Base-by-base conservation (phyloP, 2,888 invertebrate species). In the Caenorhabditis sp. region DNA sequence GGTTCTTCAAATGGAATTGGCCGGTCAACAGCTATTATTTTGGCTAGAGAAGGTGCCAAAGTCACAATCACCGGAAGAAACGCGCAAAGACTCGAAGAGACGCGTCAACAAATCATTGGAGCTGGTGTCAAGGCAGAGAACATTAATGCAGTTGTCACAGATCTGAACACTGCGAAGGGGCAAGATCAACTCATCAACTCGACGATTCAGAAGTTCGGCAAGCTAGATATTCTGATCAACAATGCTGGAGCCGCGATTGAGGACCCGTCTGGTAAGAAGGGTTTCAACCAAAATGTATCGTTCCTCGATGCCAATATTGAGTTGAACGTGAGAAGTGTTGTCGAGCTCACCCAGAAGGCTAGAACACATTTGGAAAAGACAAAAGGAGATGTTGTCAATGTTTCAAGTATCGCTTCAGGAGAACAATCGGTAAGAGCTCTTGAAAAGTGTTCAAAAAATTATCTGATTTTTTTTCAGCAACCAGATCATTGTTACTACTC, bases 1-100 rank as follows among this genome's bases (percentile, higher is more conserved):
- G 77, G 77, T 12, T 77, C 81, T 1, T 76, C 79, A 1, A 77
- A 62, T 65, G 81, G 81, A 26, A 81, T 79, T 59, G 81, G 81
- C 24, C 50, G 70, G 53, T 74, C 70, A 0, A 68, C 76, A 1
- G 81, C 81, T 1, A 43, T 67, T 31, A 23, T 69, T 12, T 69
- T 81, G 27, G 71, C 76, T 17, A 21, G 62, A 31, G 67, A 69
- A 54, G 78, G 76, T n/a, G 75, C 76, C 0, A 68, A 69, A 55
- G 66, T 81, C 3, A 71, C 76, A 24, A 62, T 81, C 19, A 76
- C 76, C 19, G 81, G 81, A 62, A 62, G 78, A 24, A 70, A 58
- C 10, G 4, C 31, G 26, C 27, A 58, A n/a, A 8, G 36, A 21
- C 14, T 58, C 3, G 24, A 61, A 31, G 59, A 75, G 27, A 70